Evolutionary conservation across 1,140 invertebrate genomes (phyloP).

Genomic region (Pogonomyrmex barbatus): DNA sequence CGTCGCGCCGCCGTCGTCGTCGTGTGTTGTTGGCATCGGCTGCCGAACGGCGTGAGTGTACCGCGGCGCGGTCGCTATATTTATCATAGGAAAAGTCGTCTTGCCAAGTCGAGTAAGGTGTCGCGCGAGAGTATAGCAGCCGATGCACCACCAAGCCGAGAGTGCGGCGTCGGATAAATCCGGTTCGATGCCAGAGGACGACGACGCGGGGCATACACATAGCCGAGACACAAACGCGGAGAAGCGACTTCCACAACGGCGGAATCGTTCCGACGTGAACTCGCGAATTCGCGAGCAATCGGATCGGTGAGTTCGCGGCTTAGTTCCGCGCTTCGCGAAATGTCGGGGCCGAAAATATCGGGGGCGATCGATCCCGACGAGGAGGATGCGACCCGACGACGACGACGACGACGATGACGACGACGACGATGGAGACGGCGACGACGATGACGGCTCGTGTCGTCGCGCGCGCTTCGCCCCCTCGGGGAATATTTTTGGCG

Average conservation of each 20-base stretch:
- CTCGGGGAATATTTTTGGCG: conserved; percentile 48
- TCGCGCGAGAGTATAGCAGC: conserved; percentile 75
- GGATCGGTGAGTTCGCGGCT: not conserved
- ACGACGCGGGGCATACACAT: conserved; percentile 73
- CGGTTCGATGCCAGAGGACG: conserved; percentile 77
- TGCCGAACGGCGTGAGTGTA: conserved; percentile 76
- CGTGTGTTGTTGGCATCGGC: conserved; percentile 68
- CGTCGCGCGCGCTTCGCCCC: not conserved
- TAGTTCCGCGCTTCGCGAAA: not conserved
- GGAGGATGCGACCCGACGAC: not conserved
- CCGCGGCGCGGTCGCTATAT: conserved; percentile 76
- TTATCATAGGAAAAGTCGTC: conserved; percentile 78
- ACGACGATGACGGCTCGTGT: not conserved
- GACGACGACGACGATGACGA: not conserved
- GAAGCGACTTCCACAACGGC: conserved; percentile 59
- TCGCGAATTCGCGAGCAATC: not conserved
- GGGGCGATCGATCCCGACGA: conserved; percentile 3
- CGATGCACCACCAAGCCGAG: conserved; percentile 69
- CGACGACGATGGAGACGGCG: not conserved
- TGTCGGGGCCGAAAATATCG: not conserved
- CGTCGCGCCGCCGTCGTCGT: conserved; percentile 53
- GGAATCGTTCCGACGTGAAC: not conserved
- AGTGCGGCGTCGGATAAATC: conserved; percentile 78
- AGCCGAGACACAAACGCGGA: conserved; percentile 68
- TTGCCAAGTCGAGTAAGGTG: conserved; percentile 82